These are phyloP conservation scores for Bombus pyrosoma DNA, from an alignment of 1,140 invertebrate genomes.

Conservation along the genomic window DNA sequence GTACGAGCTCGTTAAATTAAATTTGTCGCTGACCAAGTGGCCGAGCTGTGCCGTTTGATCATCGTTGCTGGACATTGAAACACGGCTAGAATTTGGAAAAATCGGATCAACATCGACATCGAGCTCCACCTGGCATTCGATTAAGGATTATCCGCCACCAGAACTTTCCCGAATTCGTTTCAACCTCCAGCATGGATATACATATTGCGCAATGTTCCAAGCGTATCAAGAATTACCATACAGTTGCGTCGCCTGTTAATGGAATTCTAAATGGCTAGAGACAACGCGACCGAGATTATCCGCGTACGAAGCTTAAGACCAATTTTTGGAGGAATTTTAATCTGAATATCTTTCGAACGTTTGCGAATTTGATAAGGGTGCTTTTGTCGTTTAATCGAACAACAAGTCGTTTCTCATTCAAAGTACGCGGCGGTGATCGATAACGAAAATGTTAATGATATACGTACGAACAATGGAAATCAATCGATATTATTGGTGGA, in stretches of 20 bases:
- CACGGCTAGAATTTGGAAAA: background rate
- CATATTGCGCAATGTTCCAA: background rate
- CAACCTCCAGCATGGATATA: background rate
- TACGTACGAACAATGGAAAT: background rate
- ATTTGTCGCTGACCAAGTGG: slow-evolving; percentile 13
- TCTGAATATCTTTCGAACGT: background rate
- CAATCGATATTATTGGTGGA: background rate
- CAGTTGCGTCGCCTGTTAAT: background rate
- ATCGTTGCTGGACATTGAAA: background rate
- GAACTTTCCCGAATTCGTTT: background rate
- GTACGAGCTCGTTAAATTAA: background rate
- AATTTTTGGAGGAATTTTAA: background rate
- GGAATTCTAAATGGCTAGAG: background rate
- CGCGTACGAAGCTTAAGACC: background rate
- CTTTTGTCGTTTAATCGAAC: too few species aligned
- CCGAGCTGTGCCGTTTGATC: background rate
- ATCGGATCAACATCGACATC: background rate
- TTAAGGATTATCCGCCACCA: background rate
- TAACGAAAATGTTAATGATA: background rate
- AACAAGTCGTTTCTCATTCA: too few species aligned
- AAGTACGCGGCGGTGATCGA: background rate
- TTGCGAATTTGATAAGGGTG: too few species aligned
- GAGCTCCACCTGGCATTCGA: background rate
- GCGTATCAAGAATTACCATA: background rate
- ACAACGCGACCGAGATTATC: background rate